Evolutionary conservation across 2,888 invertebrate genomes (phyloP).

Genomic region (Cerceris rybyensis): DNA sequence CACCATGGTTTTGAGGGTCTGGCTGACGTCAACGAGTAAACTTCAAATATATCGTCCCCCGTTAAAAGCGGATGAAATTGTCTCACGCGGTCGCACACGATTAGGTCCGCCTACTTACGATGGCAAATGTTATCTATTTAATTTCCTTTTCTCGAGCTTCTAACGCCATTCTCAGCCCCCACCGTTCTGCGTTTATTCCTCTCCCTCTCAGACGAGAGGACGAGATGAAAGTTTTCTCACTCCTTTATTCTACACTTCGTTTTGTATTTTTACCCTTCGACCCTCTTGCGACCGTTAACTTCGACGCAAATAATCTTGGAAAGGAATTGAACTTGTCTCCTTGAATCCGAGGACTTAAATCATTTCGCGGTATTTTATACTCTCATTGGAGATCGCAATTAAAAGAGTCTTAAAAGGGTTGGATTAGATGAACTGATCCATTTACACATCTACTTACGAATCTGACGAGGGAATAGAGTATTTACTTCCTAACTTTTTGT

Average conservation of each 20-base stretch:
- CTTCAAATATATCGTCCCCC: constrained; percentile 66
- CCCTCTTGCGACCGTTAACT: not conserved
- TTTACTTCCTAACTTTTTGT: no score
- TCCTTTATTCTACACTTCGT: not conserved
- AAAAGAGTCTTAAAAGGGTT: no score
- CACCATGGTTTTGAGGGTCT: constrained; percentile 29
- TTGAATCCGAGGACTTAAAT: no score
- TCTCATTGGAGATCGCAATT: no score
- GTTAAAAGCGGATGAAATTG: constrained; percentile 70
- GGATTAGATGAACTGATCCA: no score
- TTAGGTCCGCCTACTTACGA: constrained; percentile 62
- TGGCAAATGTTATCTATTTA: constrained; percentile 71
- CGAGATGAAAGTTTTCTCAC: constrained; percentile 13
- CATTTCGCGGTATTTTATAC: not conserved
- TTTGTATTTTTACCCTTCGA: constrained; percentile 25
- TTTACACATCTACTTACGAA: no score
- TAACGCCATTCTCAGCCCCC: constrained; percentile 25
- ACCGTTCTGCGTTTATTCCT: constrained; percentile 17
- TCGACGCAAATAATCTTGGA: not conserved
- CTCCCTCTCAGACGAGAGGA: constrained; percentile 9
- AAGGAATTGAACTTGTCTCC: not conserved
- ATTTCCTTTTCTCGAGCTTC: constrained; percentile 66
- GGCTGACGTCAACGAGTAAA: constrained; percentile 59
- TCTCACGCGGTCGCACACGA: constrained; percentile 65
- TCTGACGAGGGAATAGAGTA: no score